Conservation (phyloP, 2,797 vertebrate species). For the Myotis pilosus region DNA sequence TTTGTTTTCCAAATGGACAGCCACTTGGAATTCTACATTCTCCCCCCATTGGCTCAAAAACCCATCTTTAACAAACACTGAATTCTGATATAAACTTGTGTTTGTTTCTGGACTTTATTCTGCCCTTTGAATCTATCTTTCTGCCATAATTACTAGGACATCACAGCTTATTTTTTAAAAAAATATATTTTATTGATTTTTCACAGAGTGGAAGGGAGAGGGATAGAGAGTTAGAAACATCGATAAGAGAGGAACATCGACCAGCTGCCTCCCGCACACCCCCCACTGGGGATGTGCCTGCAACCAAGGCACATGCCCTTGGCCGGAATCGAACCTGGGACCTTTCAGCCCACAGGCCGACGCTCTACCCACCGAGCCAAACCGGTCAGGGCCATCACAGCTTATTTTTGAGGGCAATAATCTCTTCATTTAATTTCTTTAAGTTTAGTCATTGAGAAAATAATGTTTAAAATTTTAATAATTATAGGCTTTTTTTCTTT, state of each 20-base stretch:
- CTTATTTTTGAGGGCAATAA: neutral
- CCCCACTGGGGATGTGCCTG: too few species aligned
- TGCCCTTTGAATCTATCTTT: neutral
- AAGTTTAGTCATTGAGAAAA: neutral
- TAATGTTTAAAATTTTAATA: neutral
- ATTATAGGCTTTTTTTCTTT: neutral
- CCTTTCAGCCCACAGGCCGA: too few species aligned
- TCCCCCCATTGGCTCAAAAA: neutral
- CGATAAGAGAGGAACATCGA: too few species aligned
- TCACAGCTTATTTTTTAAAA: neutral
- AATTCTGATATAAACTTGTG: neutral
- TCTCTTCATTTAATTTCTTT: constrained; percentile 9
- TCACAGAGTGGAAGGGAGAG: too few species aligned
- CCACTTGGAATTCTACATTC: neutral
- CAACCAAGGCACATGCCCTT: too few species aligned
- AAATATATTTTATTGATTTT: too few species aligned
- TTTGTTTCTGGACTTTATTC: neutral
- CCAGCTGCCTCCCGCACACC: too few species aligned
- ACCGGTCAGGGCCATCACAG: too few species aligned
- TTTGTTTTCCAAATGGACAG: neutral
- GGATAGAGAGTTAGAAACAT: too few species aligned
- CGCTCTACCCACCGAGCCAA: too few species aligned
- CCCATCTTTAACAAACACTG: neutral
- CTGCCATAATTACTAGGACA: neutral
- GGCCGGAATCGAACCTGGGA: too few species aligned